Evolutionary conservation across 1,140 invertebrate genomes (phyloP).

Genomic region (Pristionchus pacificus): DNA sequence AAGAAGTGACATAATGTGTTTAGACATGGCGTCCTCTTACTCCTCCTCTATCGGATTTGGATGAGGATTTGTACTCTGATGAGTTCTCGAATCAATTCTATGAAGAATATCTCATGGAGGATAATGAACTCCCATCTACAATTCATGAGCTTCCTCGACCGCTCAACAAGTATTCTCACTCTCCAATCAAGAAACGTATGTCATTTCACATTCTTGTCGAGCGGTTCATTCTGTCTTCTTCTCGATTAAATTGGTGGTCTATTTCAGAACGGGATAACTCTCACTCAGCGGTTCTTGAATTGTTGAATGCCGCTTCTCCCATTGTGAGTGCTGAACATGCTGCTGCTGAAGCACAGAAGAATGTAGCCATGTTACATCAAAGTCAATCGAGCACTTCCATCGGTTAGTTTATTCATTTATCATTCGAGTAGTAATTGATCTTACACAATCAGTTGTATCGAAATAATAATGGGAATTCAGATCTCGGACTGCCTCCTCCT

Average conservation of each 20-base stretch:
- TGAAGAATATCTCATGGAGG: constrained; percentile 29
- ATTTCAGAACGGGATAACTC: not conserved
- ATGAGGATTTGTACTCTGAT: constrained; percentile 29
- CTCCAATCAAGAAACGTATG: constrained; percentile 5
- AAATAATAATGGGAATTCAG: no score
- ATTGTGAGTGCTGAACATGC: not conserved
- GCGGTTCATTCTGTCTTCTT: constrained; percentile 1
- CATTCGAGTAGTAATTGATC: no score
- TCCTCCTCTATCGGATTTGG: constrained; percentile 25
- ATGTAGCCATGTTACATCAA: no score
- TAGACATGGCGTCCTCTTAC: constrained; percentile 33
- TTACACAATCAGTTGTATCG: no score
- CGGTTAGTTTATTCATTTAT: no score
- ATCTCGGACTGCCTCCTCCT: no score
- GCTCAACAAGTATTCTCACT: constrained; percentile 13
- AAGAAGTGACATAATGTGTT: no score
- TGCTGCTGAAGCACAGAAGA: not conserved
- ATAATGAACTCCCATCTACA: constrained; percentile 16
- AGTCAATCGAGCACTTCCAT: no score
- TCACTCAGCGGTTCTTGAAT: constrained; percentile 8
- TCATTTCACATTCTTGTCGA: constrained; percentile 9
- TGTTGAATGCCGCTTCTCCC: not conserved
- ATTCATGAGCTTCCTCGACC: constrained; percentile 32
- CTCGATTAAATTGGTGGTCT: not conserved
- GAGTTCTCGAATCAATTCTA: constrained; percentile 31